Evolutionary conservation across 2,113 vertebrate genomes (phyloP), one percentile per base, ranked within the genome.

Genomic region (Nothobranchius furzeri): DNA sequence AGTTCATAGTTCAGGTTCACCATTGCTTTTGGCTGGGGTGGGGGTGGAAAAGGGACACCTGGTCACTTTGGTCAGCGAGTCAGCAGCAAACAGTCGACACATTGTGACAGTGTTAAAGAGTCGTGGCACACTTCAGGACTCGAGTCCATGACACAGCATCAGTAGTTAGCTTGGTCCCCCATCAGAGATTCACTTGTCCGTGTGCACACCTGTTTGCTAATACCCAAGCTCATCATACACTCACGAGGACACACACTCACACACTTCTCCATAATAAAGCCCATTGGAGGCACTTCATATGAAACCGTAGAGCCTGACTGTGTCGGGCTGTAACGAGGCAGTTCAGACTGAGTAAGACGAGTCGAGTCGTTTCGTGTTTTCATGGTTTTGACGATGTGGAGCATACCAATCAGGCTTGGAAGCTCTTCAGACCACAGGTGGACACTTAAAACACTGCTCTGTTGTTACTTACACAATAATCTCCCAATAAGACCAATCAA

Each of bases 211-310:
- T 73, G 78, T 86, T 84, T 75, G 78, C 79, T 86, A 85, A 83
- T 88, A 89, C 75, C 85, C 78, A 84, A 80, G 78, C 82, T 69
- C 70, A 65, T 81, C 59, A 73, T 77, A 63, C 83, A 77, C 64
- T 62, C 80, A 64, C 69, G 82, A 7, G 9, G 66, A 73, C 55
- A 40, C 10, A 17, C 60, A 51, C 5, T 30, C 82, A 63, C 81
- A 72, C 83, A 55, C 14, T 49, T 85, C 59, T 84, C 82, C 80
- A 84, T 83, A 85, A 73, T 81, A 64, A 30, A 79, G 81, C 83
- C 91, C 87, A 87, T 84, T 84, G 88, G 92, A 93, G 93, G 91
- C 90, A 92, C 92, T 93, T 93, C 90, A 93, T 90, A 92, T 91
- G 75, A 87, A 88, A 85, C 77, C 81, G 85, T 88, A 84, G 83